Evolutionary conservation across 2,888 invertebrate species (phyloP).

Genomic region (Luperina testacea): DNA sequence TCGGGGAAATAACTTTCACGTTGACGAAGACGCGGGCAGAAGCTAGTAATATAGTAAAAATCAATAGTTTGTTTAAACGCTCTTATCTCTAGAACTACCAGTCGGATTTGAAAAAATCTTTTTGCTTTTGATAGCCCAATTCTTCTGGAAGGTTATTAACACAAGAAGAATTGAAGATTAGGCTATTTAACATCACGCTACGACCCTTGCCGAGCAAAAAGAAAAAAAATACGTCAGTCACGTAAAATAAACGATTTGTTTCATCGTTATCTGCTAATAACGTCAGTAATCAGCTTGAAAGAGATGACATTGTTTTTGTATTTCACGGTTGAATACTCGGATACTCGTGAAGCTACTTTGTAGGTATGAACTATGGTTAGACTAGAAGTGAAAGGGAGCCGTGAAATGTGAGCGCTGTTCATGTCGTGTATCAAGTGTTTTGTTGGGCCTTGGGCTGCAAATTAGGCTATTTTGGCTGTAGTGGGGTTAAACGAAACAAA

Average conservation of each 20-base stretch:
- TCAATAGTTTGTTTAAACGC: not conserved
- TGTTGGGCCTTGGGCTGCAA: not conserved
- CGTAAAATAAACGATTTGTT: not conserved
- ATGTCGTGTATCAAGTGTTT: not conserved
- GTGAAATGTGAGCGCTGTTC: constrained; percentile 10
- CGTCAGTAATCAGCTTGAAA: constrained; percentile 39
- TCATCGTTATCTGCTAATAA: constrained; percentile 33
- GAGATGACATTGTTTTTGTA: constrained; percentile 33
- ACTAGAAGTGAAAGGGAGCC: constrained; percentile 35
- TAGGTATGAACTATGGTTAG: not conserved
- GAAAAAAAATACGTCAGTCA: not conserved
- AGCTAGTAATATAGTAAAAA: too few species aligned
- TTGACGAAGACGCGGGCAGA: too few species aligned
- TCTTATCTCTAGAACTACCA: not conserved
- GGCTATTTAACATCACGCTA: too few species aligned
- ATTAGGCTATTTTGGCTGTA: not conserved
- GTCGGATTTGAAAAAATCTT: not conserved
- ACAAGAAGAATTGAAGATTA: too few species aligned
- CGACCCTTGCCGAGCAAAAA: not conserved
- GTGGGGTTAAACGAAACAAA: not conserved
- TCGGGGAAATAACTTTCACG: too few species aligned
- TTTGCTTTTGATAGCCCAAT: not conserved
- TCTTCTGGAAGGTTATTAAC: not conserved
- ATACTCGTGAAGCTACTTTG: constrained; percentile 1
- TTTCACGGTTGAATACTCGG: constrained; percentile 22